Evolutionary conservation across 2,797 vertebrate species (phyloP), one percentile per base, ranked within the genome.

Genomic region (Chaunax sp.): DNA sequence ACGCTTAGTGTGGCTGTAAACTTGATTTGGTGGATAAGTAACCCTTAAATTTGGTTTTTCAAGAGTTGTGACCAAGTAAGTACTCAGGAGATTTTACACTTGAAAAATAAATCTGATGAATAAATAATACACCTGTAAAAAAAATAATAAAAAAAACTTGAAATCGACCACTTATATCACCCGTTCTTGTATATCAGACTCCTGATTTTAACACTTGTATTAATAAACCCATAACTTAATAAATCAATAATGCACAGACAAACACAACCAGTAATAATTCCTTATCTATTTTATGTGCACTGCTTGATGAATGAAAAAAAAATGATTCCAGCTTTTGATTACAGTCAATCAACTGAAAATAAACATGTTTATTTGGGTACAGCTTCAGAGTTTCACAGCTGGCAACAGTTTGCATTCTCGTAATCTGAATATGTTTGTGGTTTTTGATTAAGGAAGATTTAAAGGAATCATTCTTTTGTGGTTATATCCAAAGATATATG

Each of bases 251-350:
- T 16, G 0, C 14, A 37, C 7, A 62, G 7, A 54, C 19, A 2
- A 10, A 18, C 18, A 60, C 16, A 43, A 23, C 6, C 14, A 54
- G 15, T n/a, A 6, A 62, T 15, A 3, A 26, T n/a, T n/a, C n/a
- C n/a, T n/a, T n/a, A n/a, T 58, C 11, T 19, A 41, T 35, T 67
- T 53, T 12, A 58, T 40, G 23, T 53, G n/a, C 20, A 55, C 19
- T 25, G 25, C 15, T 0, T 25, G 6, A 45, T 22, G 1, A 67
- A 72, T 28, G n/a, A 55, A 64, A 8, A 77, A 28, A 62, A 37
- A 14, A 6, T 23, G 2, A 22, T 23, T 33, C 3, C 13, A 47
- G 22, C 10, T 69, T 16, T 11, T 38, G 2, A 49, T 46, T 5
- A 61, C 25, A 72, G 11, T 23, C 28, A 5, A 46, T 41, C 26